Base-by-base conservation (phyloP, 2,888 invertebrate species). In the Ischnus inquisitorius region DNA sequence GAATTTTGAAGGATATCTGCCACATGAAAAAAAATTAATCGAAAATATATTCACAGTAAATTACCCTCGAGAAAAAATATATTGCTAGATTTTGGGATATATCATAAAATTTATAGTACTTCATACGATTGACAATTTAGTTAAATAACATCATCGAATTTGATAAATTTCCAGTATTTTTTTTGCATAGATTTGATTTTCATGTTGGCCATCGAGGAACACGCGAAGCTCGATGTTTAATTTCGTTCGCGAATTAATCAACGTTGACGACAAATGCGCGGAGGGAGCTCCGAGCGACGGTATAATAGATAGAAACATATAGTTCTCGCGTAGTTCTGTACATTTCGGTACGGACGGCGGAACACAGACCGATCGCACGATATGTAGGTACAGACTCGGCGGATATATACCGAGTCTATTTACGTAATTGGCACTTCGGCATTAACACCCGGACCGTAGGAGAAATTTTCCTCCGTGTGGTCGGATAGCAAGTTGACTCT, bases 371-470 rank as follows among this genome's bases (percentile, higher is more conserved):
- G 83, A 83, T 79, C 79, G 83, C 22, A 48, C 83, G 83, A 83
- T 83, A 83, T 76, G 79, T 79, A 79, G 46, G 83, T 79, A 79
- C 71, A 69, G 68, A 76, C 64, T 76, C 46, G 71, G 43, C 71
- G 79, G n/a, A n/a, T n/a, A 77, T 71, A 76, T 72, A 83, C 83
- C 68, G 72, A 84, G 77, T 84, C 80, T 84, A 84, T 84, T 84
- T 80, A 80, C 79, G 83, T 84, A 84, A 84, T 84, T 80, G 83
- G 83, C 83, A 84, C 79, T 84, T 84, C 77, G 80, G 77, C 80
- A 76, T 80, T 84, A 84, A 84, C 83, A 83, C 76, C 83, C 74
- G 65, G 71, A 67, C 68, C 34, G 76, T 48, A 83, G 79, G 83
- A 83, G 83, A 83, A 83, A 83, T 83, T 83, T 83, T 76, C 83